A percentile compares a stretch with the other conserved stretches of the same genome.
These are phyloP conservation scores for Procavia capensis DNA, from an alignment of 2,113 vertebrate genomes.

Conservation along the genomic window DNA sequence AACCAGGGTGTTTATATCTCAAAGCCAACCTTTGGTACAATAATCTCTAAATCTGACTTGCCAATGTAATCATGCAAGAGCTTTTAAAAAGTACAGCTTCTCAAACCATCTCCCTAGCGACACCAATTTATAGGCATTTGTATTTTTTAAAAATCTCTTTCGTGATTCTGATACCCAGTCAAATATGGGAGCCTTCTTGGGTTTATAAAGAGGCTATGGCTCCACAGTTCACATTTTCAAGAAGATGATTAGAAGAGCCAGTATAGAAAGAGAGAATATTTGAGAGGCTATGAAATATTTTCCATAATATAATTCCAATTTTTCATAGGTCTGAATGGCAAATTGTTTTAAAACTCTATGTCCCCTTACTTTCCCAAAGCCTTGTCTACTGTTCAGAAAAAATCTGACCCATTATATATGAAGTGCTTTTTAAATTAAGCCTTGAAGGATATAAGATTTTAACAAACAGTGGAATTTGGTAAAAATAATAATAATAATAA, in stretches of 20 bases:
- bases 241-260: slow-evolving; percentile 22
- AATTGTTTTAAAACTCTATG: neutral
- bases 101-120: neutral
- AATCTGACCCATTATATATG: neutral
- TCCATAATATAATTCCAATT: slow-evolving; percentile 3
- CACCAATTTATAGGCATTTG: neutral
- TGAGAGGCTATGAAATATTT: slow-evolving; percentile 9
- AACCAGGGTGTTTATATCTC: neutral
- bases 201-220: neutral
- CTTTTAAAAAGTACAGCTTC: neutral
- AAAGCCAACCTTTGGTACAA: neutral
- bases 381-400: neutral
- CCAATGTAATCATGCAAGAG: neutral
- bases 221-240: neutral
- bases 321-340: neutral
- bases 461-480: neutral
- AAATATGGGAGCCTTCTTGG: neutral
- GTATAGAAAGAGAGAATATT: neutral
- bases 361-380: slow-evolving; percentile 13
- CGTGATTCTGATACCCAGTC: neutral
- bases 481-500: slow-evolving; percentile 50
- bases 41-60: slow-evolving; percentile 40
- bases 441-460: slow-evolving; percentile 11
- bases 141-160: neutral
- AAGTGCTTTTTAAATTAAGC: neutral